These are phyloP conservation scores for Eulemur macaco DNA, from an alignment of 2,113 vertebrate genomes.

Conservation along the genomic window DNA sequence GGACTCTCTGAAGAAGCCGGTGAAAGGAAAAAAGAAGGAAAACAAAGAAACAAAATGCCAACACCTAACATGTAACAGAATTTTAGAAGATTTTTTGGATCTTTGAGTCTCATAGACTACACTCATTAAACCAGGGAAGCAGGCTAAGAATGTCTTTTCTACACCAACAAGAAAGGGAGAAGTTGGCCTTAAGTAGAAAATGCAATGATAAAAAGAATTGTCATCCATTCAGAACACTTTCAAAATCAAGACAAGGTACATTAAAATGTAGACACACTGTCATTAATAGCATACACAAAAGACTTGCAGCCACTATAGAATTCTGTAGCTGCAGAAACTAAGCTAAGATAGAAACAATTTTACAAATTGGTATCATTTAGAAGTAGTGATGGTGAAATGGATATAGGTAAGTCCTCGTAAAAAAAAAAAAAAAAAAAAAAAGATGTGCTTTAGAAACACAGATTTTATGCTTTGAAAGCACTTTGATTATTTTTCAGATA, in stretches of 20 bases:
- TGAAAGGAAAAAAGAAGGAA: not conserved
- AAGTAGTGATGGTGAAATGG: not conserved
- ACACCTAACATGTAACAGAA: not conserved
- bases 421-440: not conserved
- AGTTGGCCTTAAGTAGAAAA: not conserved
- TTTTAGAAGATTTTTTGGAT: not conserved
- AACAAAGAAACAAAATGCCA: not conserved
- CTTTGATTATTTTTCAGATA: not conserved
- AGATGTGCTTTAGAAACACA: not conserved
- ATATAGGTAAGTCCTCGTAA: not conserved
- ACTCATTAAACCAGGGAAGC: not conserved
- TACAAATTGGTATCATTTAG: not conserved
- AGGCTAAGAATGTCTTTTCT: not conserved
- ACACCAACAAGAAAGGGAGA: not conserved
- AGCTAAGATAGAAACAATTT: not conserved
- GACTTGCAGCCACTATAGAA: not conserved
- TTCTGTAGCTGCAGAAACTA: not conserved
- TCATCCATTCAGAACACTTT: not conserved
- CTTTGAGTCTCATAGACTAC: not conserved
- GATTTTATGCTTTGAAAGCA: constrained; percentile 16
- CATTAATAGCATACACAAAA: not conserved
- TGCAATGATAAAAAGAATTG: not conserved
- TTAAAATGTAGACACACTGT: not conserved
- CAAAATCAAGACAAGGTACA: not conserved
- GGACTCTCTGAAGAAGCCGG: not conserved